Percentiles rank a stretch among this genome's conserved stretches.
These are phyloP conservation scores for Oreochromis tanganicae DNA, from an alignment of 2,113 vertebrate genomes.

Conservation along the genomic window DNA sequence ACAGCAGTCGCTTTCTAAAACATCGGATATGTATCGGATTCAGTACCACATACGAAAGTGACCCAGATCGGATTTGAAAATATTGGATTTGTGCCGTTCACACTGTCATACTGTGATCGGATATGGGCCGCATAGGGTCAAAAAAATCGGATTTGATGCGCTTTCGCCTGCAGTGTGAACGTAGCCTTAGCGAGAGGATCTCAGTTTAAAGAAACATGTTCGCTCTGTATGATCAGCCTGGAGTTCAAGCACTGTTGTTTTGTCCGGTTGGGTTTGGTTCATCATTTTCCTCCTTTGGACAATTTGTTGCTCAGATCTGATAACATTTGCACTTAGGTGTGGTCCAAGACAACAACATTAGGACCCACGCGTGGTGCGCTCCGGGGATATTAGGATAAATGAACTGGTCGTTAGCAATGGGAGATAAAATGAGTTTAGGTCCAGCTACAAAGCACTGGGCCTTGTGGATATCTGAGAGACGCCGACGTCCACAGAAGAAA, in stretches of 20 bases:
- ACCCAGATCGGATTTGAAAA: too few species aligned
- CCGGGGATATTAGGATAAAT: neutral
- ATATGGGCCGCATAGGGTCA: too few species aligned
- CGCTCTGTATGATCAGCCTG: accelerated
- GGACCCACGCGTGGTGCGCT: accelerated
- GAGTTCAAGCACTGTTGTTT: accelerated
- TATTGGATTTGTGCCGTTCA: too few species aligned
- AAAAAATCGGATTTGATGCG: too few species aligned
- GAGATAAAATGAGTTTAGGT: neutral
- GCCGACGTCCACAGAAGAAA: accelerated
- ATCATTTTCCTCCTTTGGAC: neutral
- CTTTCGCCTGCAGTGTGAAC: too few species aligned
- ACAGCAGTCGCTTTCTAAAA: too few species aligned
- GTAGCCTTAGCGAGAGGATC: neutral
- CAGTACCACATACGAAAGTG: too few species aligned
- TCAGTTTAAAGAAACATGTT: accelerated
- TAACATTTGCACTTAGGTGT: accelerated
- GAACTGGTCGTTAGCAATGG: neutral
- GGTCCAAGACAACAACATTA: neutral
- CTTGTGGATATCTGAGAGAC: accelerated
- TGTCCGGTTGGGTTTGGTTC: neutral
- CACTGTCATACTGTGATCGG: too few species aligned
- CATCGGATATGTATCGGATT: too few species aligned
- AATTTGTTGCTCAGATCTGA: neutral
- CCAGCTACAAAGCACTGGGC: accelerated